Evolutionary conservation across 1,140 invertebrate species (phyloP), one percentile per base, ranked within the genome.

Genomic region (Dryas iulia): DNA sequence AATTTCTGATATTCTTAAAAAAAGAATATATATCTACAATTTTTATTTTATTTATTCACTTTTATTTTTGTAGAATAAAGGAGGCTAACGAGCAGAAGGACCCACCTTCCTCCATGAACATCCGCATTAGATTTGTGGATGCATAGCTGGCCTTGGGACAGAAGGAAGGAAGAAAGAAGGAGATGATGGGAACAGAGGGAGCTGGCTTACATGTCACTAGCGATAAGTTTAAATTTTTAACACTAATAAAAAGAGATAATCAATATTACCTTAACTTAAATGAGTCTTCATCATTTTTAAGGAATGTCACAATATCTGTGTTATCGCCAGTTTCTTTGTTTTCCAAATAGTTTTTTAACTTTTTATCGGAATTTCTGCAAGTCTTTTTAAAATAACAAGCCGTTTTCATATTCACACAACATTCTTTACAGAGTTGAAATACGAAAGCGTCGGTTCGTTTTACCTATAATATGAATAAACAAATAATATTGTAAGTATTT

Each of bases 351-450:
- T 71, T 82, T 61, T 79, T 84, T 6, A 88, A 78, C 39, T 75
- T 82, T 57, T 81, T 86, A 52, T 90, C 88, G 18, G 83, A 87
- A 10, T 69, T 77, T 25, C 83, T 70, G 59, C 84, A 87, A 31
- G 76, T 74, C 56, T 90, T 90, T 61, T 87, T 90, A 71, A 90
- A 90, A 58, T 78, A 82, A 68, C 85, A 89, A 52, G 82, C 72
- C 23, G 74, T 31, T 66, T 86, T 86, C 88, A 90, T 86, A 30
- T 79, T 83, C 0, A 78, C 39, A 35, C 77, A 82, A 39, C 88
- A 91, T 21, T 84, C 81, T 71, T 84, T 83, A 54, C 88, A 91
- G 21, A 91, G 47, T 78, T 91, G 87, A 71, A 91, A 89, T 72
- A 73, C 71, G 23, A 88, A 83, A 24, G 60, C 12, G 28, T 91